phyloP scores from a whole-genome alignment of 2,888 invertebrate species.

The Netelia fuscicornis region DNA sequence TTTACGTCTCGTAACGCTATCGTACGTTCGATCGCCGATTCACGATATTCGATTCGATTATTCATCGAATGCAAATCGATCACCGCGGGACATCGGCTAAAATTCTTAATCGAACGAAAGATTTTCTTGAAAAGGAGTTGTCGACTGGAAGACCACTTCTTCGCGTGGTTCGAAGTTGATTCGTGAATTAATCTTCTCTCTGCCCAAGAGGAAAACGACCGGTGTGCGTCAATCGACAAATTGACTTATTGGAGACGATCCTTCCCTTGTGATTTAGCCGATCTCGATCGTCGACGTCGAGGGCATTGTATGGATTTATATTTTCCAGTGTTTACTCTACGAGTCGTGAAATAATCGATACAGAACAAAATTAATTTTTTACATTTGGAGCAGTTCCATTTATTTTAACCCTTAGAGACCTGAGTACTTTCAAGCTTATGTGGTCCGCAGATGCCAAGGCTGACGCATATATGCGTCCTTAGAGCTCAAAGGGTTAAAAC shows the following conservation, averaged over 20 bases:
- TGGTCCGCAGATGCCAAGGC: too few relatives aligned
- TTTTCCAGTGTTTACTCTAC: background rate
- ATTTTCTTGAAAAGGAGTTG: too few relatives aligned
- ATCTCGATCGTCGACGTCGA: background rate
- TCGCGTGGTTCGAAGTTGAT: background rate
- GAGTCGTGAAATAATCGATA: too few relatives aligned
- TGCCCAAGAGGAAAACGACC: background rate
- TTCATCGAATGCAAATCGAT: background rate
- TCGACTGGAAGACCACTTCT: too few relatives aligned
- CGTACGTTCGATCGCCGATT: background rate
- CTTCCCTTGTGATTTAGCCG: background rate
- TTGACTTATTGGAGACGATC: background rate
- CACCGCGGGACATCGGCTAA: background rate
- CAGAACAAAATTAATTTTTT: too few relatives aligned
- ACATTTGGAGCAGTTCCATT: too few relatives aligned
- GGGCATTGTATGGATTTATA: background rate
- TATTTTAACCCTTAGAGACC: too few relatives aligned
- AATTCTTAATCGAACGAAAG: too few relatives aligned
- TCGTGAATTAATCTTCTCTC: background rate
- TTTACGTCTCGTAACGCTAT: slow-evolving; percentile 14
- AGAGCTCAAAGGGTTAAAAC: too few relatives aligned
- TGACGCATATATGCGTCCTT: too few relatives aligned
- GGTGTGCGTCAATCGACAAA: background rate
- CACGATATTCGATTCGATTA: background rate
- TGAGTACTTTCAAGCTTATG: too few relatives aligned